Conservation (phyloP, 2,797 vertebrate species). For the Stomatorhinus walkeri region DNA sequence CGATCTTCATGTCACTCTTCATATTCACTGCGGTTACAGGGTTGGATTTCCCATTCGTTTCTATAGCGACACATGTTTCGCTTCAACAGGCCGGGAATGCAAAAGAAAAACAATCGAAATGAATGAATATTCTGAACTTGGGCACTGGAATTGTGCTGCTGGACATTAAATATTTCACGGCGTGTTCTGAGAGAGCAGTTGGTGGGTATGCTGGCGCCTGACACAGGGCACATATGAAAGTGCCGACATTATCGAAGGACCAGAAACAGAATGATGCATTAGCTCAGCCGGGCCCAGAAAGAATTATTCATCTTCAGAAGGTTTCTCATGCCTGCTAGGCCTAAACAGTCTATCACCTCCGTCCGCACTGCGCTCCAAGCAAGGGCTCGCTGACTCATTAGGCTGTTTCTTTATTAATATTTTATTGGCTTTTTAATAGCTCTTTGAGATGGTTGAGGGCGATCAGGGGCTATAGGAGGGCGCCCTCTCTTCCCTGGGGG, state of each 20-base stretch:
- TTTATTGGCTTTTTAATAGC: slow-evolving; percentile 81
- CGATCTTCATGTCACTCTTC: not conserved
- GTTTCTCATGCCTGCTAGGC: slow-evolving; percentile 82
- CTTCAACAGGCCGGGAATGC: not conserved
- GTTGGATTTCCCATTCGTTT: not conserved
- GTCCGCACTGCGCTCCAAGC: slow-evolving; percentile 70
- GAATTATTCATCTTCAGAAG: slow-evolving; percentile 86
- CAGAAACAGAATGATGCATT: slow-evolving; percentile 87
- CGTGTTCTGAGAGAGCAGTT: slow-evolving; percentile 77
- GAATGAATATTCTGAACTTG: not conserved
- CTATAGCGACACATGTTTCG: not conserved
- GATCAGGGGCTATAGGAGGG: slow-evolving; percentile 70
- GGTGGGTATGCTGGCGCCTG: slow-evolving; percentile 71
- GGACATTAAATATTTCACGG: slow-evolving; percentile 44
- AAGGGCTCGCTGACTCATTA: slow-evolving; percentile 79
- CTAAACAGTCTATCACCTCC: slow-evolving; percentile 77
- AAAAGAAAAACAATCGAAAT: not conserved
- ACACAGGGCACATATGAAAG: slow-evolving; percentile 77
- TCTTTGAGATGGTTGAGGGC: slow-evolving; percentile 77
- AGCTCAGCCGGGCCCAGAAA: slow-evolving; percentile 80
- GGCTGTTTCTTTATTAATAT: slow-evolving; percentile 80
- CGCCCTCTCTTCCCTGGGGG: slow-evolving; percentile 62
- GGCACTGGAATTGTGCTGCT: not conserved
- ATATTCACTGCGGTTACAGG: not conserved
- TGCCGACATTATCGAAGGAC: slow-evolving; percentile 75